phyloP scores from a whole-genome alignment of 1,140 invertebrate species.

The Macrosteles quadrilineatus region DNA sequence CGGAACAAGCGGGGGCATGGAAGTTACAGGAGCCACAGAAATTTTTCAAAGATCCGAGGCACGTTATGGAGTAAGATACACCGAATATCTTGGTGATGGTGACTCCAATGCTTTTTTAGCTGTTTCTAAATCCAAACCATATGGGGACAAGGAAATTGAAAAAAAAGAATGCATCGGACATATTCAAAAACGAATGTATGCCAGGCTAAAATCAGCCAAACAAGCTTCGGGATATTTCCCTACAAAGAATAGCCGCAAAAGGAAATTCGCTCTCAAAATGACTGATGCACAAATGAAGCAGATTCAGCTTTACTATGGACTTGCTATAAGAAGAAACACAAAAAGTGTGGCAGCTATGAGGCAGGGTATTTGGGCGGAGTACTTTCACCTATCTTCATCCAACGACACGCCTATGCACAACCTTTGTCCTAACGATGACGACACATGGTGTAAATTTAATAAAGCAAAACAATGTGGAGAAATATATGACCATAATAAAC shows the following conservation, averaged over 20 bases:
- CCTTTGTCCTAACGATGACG: not conserved
- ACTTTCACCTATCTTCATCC: not conserved
- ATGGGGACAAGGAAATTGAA: conserved; percentile 31
- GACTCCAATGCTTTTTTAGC: conserved; percentile 34
- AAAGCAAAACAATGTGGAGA: not conserved
- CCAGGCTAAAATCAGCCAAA: not conserved
- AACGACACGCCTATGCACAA: not conserved
- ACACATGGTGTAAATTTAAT: not conserved
- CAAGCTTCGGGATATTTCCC: not conserved
- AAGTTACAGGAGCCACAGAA: conserved; percentile 33
- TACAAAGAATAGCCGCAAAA: not conserved
- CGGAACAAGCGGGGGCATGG: conserved; percentile 35
- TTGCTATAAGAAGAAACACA: not conserved
- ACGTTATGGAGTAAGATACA: conserved; percentile 34
- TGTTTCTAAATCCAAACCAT: conserved; percentile 33
- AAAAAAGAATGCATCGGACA: conserved; percentile 27
- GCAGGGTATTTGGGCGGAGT: not conserved
- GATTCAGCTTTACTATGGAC: too few relatives aligned
- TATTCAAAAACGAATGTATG: conserved; percentile 2
- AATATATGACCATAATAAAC: not conserved
- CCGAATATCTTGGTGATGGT: conserved; percentile 38
- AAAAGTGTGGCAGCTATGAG: not conserved
- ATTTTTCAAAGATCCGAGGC: conserved; percentile 35
- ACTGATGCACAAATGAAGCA: not conserved
- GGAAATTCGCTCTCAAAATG: not conserved